Percentiles rank a stretch among this genome's conserved stretches.
Evolutionary conservation across 2,888 invertebrate genomes (phyloP).

Genomic region (Synanthedon formicaeformis): DNA sequence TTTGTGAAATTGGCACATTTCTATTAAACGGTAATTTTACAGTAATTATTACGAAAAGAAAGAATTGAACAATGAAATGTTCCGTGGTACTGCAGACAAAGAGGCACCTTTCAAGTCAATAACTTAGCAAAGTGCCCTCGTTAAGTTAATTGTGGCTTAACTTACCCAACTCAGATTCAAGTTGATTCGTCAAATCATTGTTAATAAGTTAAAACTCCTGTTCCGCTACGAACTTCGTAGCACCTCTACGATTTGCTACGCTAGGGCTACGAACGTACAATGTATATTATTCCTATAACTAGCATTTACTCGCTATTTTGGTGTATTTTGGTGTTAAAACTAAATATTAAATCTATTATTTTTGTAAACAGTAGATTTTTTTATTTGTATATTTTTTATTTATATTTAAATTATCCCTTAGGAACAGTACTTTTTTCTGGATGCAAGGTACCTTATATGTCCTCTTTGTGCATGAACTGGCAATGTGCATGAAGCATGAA

Average conservation of each 20-base stretch:
- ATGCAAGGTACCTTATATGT: too few species aligned
- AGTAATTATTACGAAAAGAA: background rate
- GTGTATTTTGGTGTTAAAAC: too few species aligned
- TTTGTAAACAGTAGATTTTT: too few species aligned
- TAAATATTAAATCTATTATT: too few species aligned
- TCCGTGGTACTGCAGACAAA: background rate
- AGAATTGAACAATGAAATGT: background rate
- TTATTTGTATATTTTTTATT: too few species aligned
- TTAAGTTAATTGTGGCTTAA: constrained; percentile 33
- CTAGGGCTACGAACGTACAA: background rate
- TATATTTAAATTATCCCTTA: too few species aligned
- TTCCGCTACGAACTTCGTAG: constrained; percentile 3
- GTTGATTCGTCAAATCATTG: constrained; percentile 13
- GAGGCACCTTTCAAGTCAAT: background rate
- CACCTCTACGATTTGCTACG: background rate
- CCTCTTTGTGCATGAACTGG: too few species aligned
- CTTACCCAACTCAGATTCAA: constrained; percentile 16
- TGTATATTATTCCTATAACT: too few species aligned
- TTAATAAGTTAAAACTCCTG: constrained; percentile 16
- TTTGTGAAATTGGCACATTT: too few species aligned
- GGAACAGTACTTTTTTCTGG: too few species aligned
- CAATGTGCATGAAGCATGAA: too few species aligned
- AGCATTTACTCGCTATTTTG: too few species aligned
- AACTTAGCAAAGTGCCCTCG: constrained; percentile 20
- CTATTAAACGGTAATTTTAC: background rate